These are phyloP conservation scores for Rhizomys pruinosus DNA, from an alignment of 2,113 vertebrate species.

Conservation along the genomic window DNA sequence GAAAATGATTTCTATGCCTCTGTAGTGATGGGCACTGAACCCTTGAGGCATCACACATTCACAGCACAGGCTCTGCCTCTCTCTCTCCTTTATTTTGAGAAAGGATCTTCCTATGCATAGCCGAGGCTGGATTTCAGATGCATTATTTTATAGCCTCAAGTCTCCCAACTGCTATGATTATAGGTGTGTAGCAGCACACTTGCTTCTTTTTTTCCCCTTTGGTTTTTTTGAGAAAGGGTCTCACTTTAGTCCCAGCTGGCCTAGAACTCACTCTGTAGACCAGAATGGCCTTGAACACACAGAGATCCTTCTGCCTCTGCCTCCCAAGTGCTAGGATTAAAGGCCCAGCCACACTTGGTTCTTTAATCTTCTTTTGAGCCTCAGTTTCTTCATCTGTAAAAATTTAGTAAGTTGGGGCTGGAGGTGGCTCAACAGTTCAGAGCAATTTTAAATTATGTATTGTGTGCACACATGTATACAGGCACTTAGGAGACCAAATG, in stretches of 20 bases:
- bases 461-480: background rate
- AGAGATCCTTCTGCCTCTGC: too few relatives aligned
- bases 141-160: background rate
- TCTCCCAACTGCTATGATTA: background rate
- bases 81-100: background rate
- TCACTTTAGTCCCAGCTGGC: too few relatives aligned
- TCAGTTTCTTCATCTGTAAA: constrained; percentile 39
- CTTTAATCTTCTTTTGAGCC: constrained; percentile 21
- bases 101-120: background rate
- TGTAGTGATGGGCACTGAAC: background rate
- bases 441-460: too few relatives aligned
- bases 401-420: background rate
- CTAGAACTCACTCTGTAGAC: too few relatives aligned
- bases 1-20: background rate
- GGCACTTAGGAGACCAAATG: background rate
- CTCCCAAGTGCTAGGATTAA: background rate
- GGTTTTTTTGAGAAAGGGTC: too few relatives aligned
- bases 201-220: too few relatives aligned
- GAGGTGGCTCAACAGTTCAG: background rate
- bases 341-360: background rate
- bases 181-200: background rate
- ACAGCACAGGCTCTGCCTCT: background rate
- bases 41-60: background rate
- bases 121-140: background rate
- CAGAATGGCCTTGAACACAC: too few relatives aligned